Base-by-base conservation (phyloP, 2,888 invertebrate genomes). In the Sphaeridia pumilis region DNA sequence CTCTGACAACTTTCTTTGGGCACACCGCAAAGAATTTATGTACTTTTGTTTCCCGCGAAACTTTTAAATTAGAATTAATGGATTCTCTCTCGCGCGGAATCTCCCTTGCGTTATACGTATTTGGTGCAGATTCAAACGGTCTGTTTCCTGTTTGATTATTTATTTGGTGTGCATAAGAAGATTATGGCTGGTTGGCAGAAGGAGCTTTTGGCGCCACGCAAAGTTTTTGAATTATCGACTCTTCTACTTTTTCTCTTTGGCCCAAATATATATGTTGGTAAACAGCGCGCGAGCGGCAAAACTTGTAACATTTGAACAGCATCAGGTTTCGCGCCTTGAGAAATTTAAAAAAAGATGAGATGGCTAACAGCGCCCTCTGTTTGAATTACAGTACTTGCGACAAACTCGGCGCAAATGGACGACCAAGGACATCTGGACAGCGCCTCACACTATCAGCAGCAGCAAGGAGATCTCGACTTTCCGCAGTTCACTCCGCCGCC, bases 381-480 rank as follows among this genome's bases (percentile, higher is more conserved):
- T 12, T 38, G 17, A 12, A 38, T 38, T 12, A 17, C 55, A 64
- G 64, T 64, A 21, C 60, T 64, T 24, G 58, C 62, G 38, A 59
- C 61, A 49, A 62, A 64, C 43, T 64, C 59, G 10, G 64, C 64
- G 28, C 62, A 64, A 49, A 62, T 62, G 42, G 62, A 64, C 44
- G 64, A 64, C n/a, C n/a, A n/a, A n/a, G n/a, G n/a, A n/a, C n/a
- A n/a, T n/a, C n/a, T n/a, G n/a, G n/a, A n/a, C n/a, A n/a, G n/a
- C n/a, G n/a, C n/a, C n/a, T n/a, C n/a, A n/a, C n/a, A n/a, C n/a
- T n/a, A n/a, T n/a, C n/a, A n/a, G n/a, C n/a, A n/a, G n/a, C n/a
- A n/a, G n/a, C n/a, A n/a, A n/a, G n/a, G n/a, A 35, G 64, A 64
- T 41, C 62, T 64, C 54, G 62, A 64, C 53, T 61, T 64, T 52